Evolutionary conservation across 2,113 vertebrate genomes (phyloP), one percentile per base, ranked within the genome.

Genomic region (Labeo catla): DNA sequence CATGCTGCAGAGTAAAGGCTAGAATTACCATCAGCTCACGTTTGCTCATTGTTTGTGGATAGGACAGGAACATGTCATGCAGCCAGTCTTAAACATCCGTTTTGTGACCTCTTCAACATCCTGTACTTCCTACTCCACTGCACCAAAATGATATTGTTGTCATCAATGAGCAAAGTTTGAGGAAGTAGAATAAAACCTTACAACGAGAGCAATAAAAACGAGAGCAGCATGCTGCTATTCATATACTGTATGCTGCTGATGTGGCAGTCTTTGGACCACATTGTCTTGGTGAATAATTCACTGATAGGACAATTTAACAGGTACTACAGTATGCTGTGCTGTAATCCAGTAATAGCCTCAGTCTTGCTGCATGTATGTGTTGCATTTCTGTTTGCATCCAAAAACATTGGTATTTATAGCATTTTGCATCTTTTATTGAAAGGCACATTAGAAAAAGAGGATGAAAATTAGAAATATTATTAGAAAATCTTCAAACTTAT

Each of bases 11-110:
- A 68, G 77, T 66, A 65, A 28, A 81, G 34, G 66, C 76, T 72
- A 49, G 43, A 81, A n/a, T 49, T 57, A 74, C 70, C 8, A 39
- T 52, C 49, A 4, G 21, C 65, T 45, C 52, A 34, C 1, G 28
- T 61, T 79, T 79, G 36, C 54, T 79, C 77, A 80, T 80, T 80
- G 77, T 80, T 59, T 80, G 54, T 43, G 10, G 54, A 61, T 7
- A 23, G 7, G 54, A 80, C 54, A 45, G 77, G 52, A 54, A 77
- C 76, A 61, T 57, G 57, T 61, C 21, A 61, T 61, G 57, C 57
- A n/a, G 57, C 57, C 21, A 4, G 57, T n/a, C 21, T n/a, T 61
- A 61, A 61, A 61, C 57, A 4, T 57, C 54, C 7, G 16, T 57
- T 57, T 57, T 57, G 54, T 2, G 54, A 21, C 54, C 54, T 57